These are phyloP conservation scores for Gallinago paraguaiae DNA, from an alignment of 2,113 vertebrate genomes.

Conservation along the genomic window DNA sequence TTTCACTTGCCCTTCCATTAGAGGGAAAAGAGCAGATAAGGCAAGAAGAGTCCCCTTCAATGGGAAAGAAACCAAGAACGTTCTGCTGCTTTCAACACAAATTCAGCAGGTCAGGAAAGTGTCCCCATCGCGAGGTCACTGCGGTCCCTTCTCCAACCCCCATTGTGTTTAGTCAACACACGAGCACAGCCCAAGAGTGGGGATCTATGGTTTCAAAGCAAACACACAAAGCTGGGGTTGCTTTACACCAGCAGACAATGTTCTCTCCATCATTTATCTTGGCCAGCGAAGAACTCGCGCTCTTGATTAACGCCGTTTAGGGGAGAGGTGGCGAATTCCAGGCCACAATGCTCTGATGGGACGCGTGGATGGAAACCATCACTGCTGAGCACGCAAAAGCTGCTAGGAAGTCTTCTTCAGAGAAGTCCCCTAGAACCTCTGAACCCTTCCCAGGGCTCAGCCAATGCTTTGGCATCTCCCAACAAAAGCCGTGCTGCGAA, in stretches of 20 bases:
- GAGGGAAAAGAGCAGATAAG: neutral
- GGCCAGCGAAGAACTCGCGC: neutral
- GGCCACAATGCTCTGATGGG: neutral
- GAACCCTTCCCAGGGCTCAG: neutral
- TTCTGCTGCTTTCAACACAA: neutral
- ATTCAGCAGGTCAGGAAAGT: neutral
- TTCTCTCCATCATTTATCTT: slow-evolving; percentile 36
- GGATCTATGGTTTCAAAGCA: slow-evolving; percentile 43
- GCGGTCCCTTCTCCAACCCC: neutral
- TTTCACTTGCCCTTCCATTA: neutral
- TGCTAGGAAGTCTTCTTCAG: neutral
- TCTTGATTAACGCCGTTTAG: slow-evolving; percentile 16
- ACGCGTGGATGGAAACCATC: neutral
- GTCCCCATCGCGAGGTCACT: neutral
- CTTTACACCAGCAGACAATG: neutral
- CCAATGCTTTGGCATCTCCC: neutral
- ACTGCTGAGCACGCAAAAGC: neutral
- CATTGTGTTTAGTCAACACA: neutral
- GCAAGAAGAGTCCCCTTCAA: neutral
- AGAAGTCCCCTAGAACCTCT: neutral
- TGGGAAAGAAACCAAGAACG: rapidly evolving
- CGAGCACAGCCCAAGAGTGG: neutral
- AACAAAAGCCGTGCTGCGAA: neutral
- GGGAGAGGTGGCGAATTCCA: neutral
- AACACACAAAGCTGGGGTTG: neutral